phyloP scores from a whole-genome alignment of 2,888 invertebrate species.

The Gari tellinella region DNA sequence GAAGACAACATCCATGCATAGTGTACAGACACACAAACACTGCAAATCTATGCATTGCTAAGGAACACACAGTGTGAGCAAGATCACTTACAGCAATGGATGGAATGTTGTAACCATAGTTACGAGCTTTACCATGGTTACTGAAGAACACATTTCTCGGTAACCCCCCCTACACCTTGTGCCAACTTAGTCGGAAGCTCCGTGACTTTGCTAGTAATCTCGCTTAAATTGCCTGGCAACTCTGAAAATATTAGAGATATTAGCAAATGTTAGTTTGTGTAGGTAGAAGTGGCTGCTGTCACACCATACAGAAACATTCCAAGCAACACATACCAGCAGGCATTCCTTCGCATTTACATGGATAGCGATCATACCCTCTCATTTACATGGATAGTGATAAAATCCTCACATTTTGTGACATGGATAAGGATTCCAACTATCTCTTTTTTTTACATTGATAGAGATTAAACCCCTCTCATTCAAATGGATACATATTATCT shows the following conservation, averaged over 20 bases:
- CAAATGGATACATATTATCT: too few relatives aligned
- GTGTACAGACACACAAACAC: background rate
- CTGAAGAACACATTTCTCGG: constrained; percentile 82
- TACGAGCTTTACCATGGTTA: constrained; percentile 44
- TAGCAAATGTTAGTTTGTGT: background rate
- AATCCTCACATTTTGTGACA: too few relatives aligned
- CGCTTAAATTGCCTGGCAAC: constrained; percentile 66
- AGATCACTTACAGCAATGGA: constrained; percentile 51
- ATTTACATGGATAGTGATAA: too few relatives aligned
- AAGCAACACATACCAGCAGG: too few relatives aligned
- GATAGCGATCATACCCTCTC: too few relatives aligned
- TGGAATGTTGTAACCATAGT: constrained; percentile 42
- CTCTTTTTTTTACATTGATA: too few relatives aligned
- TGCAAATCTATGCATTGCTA: background rate
- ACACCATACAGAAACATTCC: too few relatives aligned
- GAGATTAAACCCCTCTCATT: too few relatives aligned
- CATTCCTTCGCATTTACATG: too few relatives aligned
- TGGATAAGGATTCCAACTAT: too few relatives aligned
- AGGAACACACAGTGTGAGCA: constrained; percentile 18
- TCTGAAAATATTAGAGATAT: constrained; percentile 47
- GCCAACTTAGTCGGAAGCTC: constrained; percentile 82
- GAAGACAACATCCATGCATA: constrained; percentile 1
- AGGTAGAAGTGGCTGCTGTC: background rate
- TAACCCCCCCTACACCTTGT: constrained; percentile 80
- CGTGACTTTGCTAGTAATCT: constrained; percentile 81